These are phyloP conservation scores for Corydoras sp. DNA, from an alignment of 2,113 vertebrate genomes.

Conservation along the genomic window DNA sequence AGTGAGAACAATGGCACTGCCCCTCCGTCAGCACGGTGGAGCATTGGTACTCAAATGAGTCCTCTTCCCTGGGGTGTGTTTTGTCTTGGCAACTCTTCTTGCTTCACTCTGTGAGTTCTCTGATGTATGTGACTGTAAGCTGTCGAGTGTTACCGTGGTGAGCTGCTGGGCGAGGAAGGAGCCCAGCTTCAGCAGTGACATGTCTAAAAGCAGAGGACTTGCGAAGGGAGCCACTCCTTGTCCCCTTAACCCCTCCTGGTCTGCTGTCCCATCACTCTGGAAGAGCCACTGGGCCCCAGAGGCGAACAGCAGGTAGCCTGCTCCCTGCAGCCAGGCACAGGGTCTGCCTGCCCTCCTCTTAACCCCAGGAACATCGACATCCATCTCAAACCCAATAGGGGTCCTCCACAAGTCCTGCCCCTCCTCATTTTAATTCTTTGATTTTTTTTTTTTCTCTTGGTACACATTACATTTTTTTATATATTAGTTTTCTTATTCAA, in stretches of 20 bases:
- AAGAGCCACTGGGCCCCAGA: constrained; percentile 51
- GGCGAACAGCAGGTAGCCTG: constrained; percentile 45
- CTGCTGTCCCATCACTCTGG: constrained; percentile 41
- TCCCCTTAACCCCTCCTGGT: constrained; percentile 33
- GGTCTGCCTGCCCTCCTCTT: constrained; percentile 50
- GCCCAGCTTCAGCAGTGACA: constrained; percentile 30
- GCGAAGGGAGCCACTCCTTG: constrained; percentile 39
- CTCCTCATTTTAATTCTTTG: constrained; percentile 31
- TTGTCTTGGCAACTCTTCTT: constrained; percentile 41
- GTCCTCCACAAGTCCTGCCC: constrained; percentile 30
- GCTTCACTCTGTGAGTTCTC: constrained; percentile 21
- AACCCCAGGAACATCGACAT: constrained; percentile 47
- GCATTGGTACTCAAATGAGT: constrained; percentile 51
- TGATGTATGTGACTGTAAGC: constrained; percentile 40
- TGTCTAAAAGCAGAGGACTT: constrained; percentile 34
- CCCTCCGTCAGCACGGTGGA: constrained; percentile 40
- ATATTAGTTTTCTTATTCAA: constrained; percentile 28
- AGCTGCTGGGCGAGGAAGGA: constrained; percentile 13
- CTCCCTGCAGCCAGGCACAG: constrained; percentile 51
- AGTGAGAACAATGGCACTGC: constrained; percentile 47
- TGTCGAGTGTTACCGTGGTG: constrained; percentile 31
- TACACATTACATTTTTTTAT: constrained; percentile 8
- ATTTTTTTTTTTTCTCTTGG: constrained; percentile 14
- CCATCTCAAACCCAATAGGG: constrained; percentile 41
- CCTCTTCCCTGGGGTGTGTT: constrained; percentile 42